These are phyloP conservation scores for Sisor rabdophorus DNA, from an alignment of 2,113 vertebrate genomes.

Conservation along the genomic window DNA sequence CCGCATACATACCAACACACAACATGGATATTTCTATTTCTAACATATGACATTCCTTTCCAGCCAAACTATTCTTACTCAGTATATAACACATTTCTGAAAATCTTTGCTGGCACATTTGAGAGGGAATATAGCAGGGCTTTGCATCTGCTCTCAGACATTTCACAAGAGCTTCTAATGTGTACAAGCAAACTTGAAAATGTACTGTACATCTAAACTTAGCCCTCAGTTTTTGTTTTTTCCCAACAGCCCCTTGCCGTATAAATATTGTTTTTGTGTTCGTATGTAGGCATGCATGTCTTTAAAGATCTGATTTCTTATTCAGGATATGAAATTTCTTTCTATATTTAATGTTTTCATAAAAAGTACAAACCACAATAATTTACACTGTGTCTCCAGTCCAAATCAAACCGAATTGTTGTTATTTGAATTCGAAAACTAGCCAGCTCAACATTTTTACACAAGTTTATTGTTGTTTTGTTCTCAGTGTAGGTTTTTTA, in stretches of 20 bases:
- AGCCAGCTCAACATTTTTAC: neutral
- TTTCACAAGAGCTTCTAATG: constrained; percentile 75
- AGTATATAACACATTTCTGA: constrained; percentile 74
- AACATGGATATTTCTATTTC: constrained; percentile 65
- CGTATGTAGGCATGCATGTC: neutral
- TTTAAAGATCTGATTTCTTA: neutral
- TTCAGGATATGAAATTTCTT: neutral
- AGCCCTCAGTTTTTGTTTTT: constrained; percentile 50
- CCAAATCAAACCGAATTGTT: neutral
- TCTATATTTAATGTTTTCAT: neutral
- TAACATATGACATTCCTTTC: constrained; percentile 75
- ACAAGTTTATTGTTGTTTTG: neutral
- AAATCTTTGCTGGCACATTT: constrained; percentile 74
- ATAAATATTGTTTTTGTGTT: neutral
- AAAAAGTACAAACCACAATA: neutral
- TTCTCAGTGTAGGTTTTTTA: neutral
- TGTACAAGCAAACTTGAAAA: constrained; percentile 73
- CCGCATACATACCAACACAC: constrained; percentile 8
- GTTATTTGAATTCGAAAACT: neutral
- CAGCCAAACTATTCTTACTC: constrained; percentile 71
- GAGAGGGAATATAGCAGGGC: constrained; percentile 48
- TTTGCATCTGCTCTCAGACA: constrained; percentile 65
- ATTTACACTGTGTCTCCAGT: neutral
- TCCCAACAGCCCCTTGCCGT: neutral
- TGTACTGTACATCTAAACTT: constrained; percentile 62